Conservation (phyloP, 2,113 vertebrate genomes). For the Clarias macrocephalus region DNA sequence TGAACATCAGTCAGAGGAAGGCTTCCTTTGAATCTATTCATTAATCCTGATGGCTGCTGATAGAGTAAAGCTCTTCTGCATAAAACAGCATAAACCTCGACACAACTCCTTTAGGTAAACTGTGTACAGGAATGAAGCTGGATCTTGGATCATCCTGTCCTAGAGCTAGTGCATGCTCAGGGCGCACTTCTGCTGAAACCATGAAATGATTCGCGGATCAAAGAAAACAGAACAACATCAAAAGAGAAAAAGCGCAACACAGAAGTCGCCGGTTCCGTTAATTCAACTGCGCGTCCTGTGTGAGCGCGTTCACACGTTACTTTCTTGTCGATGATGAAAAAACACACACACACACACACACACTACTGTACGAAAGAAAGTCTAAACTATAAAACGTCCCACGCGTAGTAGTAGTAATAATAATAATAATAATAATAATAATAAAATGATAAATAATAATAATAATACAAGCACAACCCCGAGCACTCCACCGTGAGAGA, state of each 20-base stretch:
- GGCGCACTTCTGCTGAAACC: too few relatives aligned
- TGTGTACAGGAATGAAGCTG: too few relatives aligned
- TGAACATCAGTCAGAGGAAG: not conserved
- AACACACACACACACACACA: too few relatives aligned
- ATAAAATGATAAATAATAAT: too few relatives aligned
- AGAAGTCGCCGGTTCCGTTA: not conserved
- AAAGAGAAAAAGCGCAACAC: not conserved
- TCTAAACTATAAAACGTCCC: not conserved
- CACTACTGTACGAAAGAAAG: not conserved
- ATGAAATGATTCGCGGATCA: not conserved
- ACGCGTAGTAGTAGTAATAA: not conserved
- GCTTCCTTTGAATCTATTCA: not conserved
- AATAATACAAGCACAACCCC: too few relatives aligned
- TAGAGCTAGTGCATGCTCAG: too few relatives aligned
- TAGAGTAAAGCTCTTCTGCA: too few relatives aligned
- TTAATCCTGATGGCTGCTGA: not conserved
- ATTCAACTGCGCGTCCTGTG: too few relatives aligned
- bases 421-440: too few relatives aligned
- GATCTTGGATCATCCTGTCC: too few relatives aligned
- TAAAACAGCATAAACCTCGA: too few relatives aligned
- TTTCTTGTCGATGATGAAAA: not conserved
- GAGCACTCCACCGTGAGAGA: not conserved
- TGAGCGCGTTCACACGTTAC: not conserved
- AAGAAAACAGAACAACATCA: not conserved
- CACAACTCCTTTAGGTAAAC: too few relatives aligned